These are phyloP conservation scores for Nomada lathburiana DNA, from an alignment of 2,888 invertebrate genomes.

Conservation along the genomic window DNA sequence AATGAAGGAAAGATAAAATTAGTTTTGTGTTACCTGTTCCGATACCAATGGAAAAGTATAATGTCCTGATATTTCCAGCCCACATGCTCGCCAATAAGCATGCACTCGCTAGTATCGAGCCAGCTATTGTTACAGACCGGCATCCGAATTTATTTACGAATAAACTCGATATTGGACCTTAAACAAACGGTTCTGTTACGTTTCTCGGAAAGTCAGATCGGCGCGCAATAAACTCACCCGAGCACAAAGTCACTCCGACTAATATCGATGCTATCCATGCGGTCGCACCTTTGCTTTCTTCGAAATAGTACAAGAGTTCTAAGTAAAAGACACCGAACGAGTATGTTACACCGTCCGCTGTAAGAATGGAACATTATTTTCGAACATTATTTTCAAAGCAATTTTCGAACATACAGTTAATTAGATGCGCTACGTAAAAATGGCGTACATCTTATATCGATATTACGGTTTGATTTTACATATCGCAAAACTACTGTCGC, in stretches of 20 bases:
- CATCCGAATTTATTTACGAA: constrained; percentile 98
- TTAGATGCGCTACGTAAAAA: background rate
- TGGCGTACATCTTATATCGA: too few relatives aligned
- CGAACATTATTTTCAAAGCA: too few relatives aligned
- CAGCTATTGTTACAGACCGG: constrained; percentile 94
- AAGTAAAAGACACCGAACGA: constrained; percentile 97
- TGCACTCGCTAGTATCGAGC: constrained; percentile 91
- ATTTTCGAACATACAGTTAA: background rate
- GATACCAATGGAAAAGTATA: constrained; percentile 97
- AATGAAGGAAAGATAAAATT: too few relatives aligned
- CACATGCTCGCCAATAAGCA: constrained; percentile 93
- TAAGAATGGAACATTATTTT: constrained; percentile 78
- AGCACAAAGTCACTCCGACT: constrained; percentile 97
- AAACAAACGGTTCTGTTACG: background rate
- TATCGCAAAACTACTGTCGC: constrained; percentile 24
- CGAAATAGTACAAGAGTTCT: constrained; percentile 93
- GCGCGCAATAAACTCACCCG: constrained; percentile 87
- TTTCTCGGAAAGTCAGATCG: background rate
- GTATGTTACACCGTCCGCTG: constrained; percentile 99
- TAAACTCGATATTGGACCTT: constrained; percentile 97
- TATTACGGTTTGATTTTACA: constrained; percentile 23
- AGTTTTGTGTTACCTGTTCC: constrained; percentile 88
- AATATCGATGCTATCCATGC: constrained; percentile 97
- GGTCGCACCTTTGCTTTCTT: constrained; percentile 93
- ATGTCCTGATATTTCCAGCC: constrained; percentile 92